These are phyloP conservation scores for Calosoma granatense DNA, from an alignment of 1,140 invertebrate species.

Conservation along the genomic window DNA sequence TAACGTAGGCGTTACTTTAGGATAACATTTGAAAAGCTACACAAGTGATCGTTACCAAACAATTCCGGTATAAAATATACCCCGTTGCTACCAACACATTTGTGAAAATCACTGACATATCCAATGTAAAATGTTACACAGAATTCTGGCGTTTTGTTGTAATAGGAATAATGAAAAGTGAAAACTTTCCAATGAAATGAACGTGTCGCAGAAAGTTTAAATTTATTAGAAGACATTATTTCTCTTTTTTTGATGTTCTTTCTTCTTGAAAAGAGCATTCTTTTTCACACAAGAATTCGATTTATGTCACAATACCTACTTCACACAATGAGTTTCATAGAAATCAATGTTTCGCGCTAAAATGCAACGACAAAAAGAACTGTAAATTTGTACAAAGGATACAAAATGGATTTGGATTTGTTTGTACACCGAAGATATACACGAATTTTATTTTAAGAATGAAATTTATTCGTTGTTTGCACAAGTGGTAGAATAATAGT, in stretches of 20 bases:
- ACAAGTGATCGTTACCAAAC: background rate
- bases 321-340: background rate
- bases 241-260: background rate
- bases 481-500: no score
- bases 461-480: no score
- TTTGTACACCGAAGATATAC: no score
- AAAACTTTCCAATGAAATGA: background rate
- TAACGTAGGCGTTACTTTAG: background rate
- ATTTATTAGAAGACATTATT: slow-evolving; percentile 7
- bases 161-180: background rate
- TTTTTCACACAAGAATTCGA: slow-evolving; percentile 1
- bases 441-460: no score
- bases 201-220: background rate
- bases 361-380: no score
- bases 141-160: background rate
- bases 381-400: no score
- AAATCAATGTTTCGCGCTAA: no score
- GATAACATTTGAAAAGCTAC: background rate
- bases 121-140: background rate
- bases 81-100: background rate
- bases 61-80: background rate
- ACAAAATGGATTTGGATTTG: no score
- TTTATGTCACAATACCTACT: slow-evolving; percentile 1
- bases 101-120: slow-evolving; percentile 3
- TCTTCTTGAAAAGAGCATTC: background rate